Base-by-base conservation (phyloP, 2,113 vertebrate species). In the Peromyscus polionotus region DNA sequence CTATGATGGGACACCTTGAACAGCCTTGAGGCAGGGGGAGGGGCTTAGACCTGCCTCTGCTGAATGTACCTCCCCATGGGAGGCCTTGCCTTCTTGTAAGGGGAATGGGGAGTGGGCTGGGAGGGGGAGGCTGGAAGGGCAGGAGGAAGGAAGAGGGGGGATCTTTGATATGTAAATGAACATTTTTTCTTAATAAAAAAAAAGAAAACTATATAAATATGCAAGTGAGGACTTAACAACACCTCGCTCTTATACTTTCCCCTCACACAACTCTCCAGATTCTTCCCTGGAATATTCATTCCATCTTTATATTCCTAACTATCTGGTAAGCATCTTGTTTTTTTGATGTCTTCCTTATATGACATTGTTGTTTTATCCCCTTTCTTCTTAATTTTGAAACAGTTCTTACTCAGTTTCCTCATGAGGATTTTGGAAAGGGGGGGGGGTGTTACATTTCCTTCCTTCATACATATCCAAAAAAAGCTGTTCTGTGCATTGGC, bases 371-470 rank as follows among this genome's bases (percentile, higher is more conserved):
- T 80, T 92, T 54, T 88, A 59, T 94, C 12, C 1, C 17, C 28
- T 68, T 92, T 42, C 75, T 39, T 92, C 67, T 86, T 95, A 79
- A 95, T 93, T 93, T 84, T 90, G 33, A 92, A 83, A 70, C 48
- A 73, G 61, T 68, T 93, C 61, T 61, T 39, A 90, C 42, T 85
- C 75, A 87, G 36, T 70, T 88, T 90, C 45, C 65, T 84, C 61
- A 3, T 8, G 36, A 91, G 20, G 6, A 84, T 39, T 88, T 86
- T 87, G 19, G 11, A 88, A 73, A 24, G 48, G 4, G 59, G 17
- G 59, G 17, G 6, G 68, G 84, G 63, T 68, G 57, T 95, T 87
- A 65, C 42, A 70, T 75, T 96, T 96, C 77, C 70, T 95, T 95
- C 48, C 54, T 89, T 94, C 16, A 68, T 61, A 89, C 26, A 77